Conservation (phyloP, 1,140 invertebrate species). For the Helicoverpa armigera region DNA sequence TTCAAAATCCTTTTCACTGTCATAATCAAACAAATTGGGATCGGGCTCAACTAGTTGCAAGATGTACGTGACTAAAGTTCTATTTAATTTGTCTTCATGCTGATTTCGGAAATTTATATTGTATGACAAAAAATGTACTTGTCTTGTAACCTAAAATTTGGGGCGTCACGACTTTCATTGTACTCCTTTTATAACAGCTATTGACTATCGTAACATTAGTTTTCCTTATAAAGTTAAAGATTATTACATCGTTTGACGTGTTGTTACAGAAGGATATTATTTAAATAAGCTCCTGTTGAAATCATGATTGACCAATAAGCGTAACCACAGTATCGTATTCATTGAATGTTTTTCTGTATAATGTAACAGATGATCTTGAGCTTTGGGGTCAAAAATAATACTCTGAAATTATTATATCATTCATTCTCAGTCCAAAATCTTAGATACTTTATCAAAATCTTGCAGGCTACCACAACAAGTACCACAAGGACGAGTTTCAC, state of each 20-base stretch:
- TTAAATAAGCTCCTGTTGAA: not conserved
- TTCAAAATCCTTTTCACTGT: constrained; percentile 38
- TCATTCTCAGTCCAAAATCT: not conserved
- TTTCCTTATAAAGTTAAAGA: not conserved
- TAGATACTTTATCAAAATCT: not conserved
- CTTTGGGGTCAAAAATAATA: no score
- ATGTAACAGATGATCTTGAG: no score
- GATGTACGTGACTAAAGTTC: constrained; percentile 22
- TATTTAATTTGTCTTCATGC: constrained; percentile 30
- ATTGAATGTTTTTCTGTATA: not conserved
- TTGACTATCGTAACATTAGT: constrained; percentile 14
- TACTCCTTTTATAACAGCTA: constrained; percentile 37
- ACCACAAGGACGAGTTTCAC: constrained; percentile 93
- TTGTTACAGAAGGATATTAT: not conserved
- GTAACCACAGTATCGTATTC: not conserved
- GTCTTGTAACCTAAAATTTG: not conserved
- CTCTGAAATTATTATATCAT: no score
- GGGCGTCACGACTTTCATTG: constrained; percentile 30
- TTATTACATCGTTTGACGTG: not conserved
- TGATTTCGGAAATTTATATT: constrained; percentile 27
- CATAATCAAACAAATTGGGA: constrained; percentile 32
- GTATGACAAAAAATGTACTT: constrained; percentile 12
- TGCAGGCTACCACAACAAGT: constrained; percentile 92
- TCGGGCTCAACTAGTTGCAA: constrained; percentile 12
- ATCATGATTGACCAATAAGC: no score